Base-by-base conservation (phyloP, 2,888 invertebrate genomes). In the Gibbula magus region DNA sequence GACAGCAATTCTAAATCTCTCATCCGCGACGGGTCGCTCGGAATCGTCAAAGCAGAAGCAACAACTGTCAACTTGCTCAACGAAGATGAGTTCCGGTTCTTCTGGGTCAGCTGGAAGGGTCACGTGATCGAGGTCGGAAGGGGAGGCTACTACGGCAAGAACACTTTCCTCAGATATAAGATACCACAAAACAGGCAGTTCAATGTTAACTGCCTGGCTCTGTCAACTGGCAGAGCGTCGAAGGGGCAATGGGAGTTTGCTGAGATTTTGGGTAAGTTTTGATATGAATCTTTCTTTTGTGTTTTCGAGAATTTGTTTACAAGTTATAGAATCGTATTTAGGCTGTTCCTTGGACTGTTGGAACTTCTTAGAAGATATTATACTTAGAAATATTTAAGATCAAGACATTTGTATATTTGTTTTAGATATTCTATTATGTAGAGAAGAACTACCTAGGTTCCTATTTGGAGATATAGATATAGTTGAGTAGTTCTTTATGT, bases 241-340 rank as follows among this genome's bases (percentile, higher is more conserved):
- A 86, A 88, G 75, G 92, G 91, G 8, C 88, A 89, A 70, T 92
- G 91, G 91, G 91, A 92, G 83, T 92, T 92, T 80, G 90, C 91
- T 2, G 92, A 92, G 78, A 85, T 90, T 29, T 82, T 92, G 53
- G 90, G 91, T 90, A 80, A 74, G 85, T 79, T n/a, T 45, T 32
- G 52, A 52, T 13, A 39, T n/a, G n/a, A n/a, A n/a, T n/a, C n/a
- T n/a, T n/a, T n/a, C n/a, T n/a, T n/a, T n/a, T n/a, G n/a, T 39
- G 2, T 51, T 52, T 75, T 16, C 18, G 18, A 0, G 1, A 16
- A 35, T 29, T 25, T n/a, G 13, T 61, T 61, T 2, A 1, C 3
- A 20, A n/a, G 5, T 45, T 45, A 5, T 35, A 35, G 35, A 35
- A 35, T 35, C 35, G 35, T 35, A 35, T 35, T 35, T 35, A 5